Evolutionary conservation across 2,113 vertebrate species (phyloP).

Genomic region (Protobothrops mucrosquamatus): DNA sequence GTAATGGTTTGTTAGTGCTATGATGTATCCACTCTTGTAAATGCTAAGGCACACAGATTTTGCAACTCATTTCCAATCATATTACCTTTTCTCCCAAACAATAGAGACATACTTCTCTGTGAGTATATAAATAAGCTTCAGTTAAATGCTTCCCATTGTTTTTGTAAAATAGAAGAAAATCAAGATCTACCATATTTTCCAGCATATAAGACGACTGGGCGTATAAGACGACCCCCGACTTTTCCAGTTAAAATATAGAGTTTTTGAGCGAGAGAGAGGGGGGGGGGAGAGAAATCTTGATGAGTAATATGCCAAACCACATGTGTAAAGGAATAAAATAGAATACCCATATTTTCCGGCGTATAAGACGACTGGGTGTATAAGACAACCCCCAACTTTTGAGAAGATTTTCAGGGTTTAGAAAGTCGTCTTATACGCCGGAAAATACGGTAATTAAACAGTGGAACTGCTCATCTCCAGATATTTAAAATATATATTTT

Average conservation of each 20-base stretch:
- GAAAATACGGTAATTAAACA: slow-evolving; percentile 52
- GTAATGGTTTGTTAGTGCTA: slow-evolving; percentile 56
- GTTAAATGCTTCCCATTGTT: slow-evolving; percentile 44
- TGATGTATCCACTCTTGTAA: slow-evolving; percentile 39
- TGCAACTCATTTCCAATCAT: slow-evolving; percentile 44
- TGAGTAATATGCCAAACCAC: too few species aligned
- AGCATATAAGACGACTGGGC: too few species aligned
- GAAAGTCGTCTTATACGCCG: too few species aligned
- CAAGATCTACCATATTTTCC: slow-evolving; percentile 12
- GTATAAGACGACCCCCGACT: too few species aligned
- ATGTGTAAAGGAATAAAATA: too few species aligned
- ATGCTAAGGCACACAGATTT: slow-evolving; percentile 39
- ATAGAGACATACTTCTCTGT: slow-evolving; percentile 36
- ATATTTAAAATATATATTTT: slow-evolving; percentile 58
- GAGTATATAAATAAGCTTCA: slow-evolving; percentile 46
- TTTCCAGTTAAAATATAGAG: too few species aligned
- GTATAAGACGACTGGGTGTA: too few species aligned
- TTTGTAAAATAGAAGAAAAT: slow-evolving; percentile 54
- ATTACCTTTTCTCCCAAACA: slow-evolving; percentile 40
- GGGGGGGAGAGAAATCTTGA: too few species aligned
- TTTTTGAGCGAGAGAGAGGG: too few species aligned
- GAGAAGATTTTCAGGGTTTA: too few species aligned
- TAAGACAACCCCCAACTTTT: too few species aligned
- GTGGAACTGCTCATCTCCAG: slow-evolving; percentile 49
- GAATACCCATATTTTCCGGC: too few species aligned